These are phyloP conservation scores for Euzetes globulus DNA, from an alignment of 2,888 invertebrate species.

Conservation along the genomic window DNA sequence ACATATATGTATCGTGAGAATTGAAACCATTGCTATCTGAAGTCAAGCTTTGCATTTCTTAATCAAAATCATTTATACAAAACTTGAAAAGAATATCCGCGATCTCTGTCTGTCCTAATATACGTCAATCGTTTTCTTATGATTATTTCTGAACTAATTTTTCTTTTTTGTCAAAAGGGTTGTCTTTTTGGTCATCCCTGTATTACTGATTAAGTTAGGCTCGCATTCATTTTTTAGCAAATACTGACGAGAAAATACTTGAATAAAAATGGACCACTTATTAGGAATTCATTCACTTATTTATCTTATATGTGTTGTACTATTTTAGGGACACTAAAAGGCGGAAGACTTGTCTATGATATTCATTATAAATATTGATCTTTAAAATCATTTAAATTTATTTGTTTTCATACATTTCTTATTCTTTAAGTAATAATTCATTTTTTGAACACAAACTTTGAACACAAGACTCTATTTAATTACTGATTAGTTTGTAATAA, in stretches of 20 bases:
- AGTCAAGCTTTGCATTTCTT: too few relatives aligned
- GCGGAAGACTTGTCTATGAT: not conserved
- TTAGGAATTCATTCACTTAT: not conserved
- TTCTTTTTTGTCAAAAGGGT: not conserved
- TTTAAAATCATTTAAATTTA: not conserved
- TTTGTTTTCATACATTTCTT: not conserved
- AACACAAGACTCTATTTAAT: too few relatives aligned
- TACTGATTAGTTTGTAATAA: too few relatives aligned
- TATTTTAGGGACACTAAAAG: not conserved
- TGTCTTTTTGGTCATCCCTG: too few relatives aligned
- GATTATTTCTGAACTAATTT: not conserved
- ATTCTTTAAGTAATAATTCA: not conserved
- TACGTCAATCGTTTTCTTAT: not conserved
- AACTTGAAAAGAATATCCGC: not conserved
- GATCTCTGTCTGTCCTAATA: not conserved
- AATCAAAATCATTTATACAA: not conserved
- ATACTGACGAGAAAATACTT: not conserved
- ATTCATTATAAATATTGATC: not conserved
- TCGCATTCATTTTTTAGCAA: not conserved
- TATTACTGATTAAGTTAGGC: not conserved
- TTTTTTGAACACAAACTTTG: too few relatives aligned
- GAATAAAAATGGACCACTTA: not conserved
- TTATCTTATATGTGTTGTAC: not conserved
- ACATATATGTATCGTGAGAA: too few relatives aligned
- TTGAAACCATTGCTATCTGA: too few relatives aligned